Evolutionary conservation across 2,888 invertebrate genomes (phyloP).

Genomic region (Tortricodes alternella): DNA sequence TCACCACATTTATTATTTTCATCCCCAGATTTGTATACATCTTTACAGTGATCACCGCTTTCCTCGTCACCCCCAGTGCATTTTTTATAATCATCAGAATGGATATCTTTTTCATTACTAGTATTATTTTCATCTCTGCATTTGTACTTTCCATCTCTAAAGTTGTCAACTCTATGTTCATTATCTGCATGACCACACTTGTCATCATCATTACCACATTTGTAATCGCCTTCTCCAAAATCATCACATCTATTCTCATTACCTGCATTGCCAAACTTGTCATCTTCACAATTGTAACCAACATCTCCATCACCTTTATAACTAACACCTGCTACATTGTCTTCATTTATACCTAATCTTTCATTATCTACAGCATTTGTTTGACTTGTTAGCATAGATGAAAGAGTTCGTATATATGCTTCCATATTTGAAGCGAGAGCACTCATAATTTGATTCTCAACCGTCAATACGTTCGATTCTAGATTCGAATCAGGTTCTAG

Average conservation of each 20-base stretch:
- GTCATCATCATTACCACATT: constrained; percentile 40
- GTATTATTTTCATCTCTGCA: too few species aligned
- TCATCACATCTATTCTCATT: background rate
- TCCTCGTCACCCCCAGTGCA: background rate
- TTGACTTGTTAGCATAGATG: constrained; percentile 41
- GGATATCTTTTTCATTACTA: background rate
- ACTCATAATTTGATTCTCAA: constrained; percentile 63
- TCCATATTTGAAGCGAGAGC: constrained; percentile 64
- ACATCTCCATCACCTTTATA: background rate
- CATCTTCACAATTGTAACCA: constrained; percentile 15
- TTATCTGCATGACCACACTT: too few species aligned
- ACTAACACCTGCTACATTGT: too few species aligned
- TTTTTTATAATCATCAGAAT: background rate
- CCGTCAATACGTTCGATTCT: constrained; percentile 46
- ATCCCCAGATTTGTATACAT: background rate
- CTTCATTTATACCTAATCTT: background rate
- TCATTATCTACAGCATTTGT: constrained; percentile 4
- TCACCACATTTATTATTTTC: background rate
- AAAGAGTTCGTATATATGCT: constrained; percentile 56
- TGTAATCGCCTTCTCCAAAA: too few species aligned
- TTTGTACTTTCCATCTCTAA: background rate
- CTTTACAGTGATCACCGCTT: background rate
- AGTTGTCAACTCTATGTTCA: constrained; percentile 30
- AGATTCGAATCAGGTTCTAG: constrained; percentile 36
- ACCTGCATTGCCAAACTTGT: too few species aligned